Evolutionary conservation across 1,140 invertebrate genomes (phyloP).

Genomic region (Globodera rostochiensis): DNA sequence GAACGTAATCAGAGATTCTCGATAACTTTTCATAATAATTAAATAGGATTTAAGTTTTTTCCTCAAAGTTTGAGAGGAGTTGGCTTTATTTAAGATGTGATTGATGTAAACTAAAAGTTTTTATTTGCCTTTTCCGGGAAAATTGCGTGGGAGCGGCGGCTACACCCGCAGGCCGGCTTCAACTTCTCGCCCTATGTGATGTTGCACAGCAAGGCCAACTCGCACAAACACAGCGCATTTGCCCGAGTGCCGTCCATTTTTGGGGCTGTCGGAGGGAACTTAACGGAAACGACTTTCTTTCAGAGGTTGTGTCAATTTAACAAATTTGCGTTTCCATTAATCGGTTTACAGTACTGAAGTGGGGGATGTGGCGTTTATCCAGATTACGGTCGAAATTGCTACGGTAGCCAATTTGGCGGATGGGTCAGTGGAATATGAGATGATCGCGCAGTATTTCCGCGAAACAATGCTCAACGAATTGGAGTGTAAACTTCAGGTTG

Average conservation of each 20-base stretch:
- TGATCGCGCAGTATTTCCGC: conserved; percentile 31
- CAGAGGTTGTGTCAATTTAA: conserved; percentile 2
- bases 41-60: no score
- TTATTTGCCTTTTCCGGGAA: conserved; percentile 9
- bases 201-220: conserved; percentile 18
- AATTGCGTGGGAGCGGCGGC: conserved; percentile 33
- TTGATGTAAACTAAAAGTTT: no score
- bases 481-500: conserved; percentile 33
- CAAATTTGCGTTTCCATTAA: neutral
- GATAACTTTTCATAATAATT: no score
- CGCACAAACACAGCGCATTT: conserved; percentile 19
- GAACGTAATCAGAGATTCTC: no score
- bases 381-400: conserved; percentile 26
- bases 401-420: conserved; percentile 30
- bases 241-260: conserved; percentile 32
- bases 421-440: conserved; percentile 25
- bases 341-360: conserved; percentile 17
- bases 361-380: conserved; percentile 30
- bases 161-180: neutral
- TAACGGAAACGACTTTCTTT: conserved; percentile 32
- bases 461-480: conserved; percentile 39
- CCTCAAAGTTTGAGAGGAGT: no score
- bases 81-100: no score
- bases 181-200: conserved; percentile 31
- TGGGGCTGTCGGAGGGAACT: conserved; percentile 18